Conservation (phyloP, 2,888 invertebrate genomes). For the Timema podura region DNA sequence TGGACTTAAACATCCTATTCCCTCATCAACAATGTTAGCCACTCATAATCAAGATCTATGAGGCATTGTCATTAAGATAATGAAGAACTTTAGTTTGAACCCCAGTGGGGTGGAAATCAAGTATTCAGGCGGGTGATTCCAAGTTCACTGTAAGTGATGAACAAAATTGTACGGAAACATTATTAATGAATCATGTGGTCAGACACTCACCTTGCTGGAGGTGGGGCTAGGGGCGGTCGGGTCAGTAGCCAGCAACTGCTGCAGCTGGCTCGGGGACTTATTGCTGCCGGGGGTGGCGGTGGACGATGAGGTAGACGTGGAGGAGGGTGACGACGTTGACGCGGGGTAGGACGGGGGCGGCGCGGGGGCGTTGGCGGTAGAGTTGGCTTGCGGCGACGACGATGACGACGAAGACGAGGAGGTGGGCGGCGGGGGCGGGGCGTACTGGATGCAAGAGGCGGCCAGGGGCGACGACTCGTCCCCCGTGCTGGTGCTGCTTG, state of each 20-base stretch:
- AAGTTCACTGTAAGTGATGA: no score
- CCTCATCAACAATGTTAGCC: no score
- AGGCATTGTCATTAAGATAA: no score
- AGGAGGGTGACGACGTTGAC: conserved; percentile 41
- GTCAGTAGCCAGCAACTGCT: conserved; percentile 55
- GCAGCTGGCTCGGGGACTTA: conserved; percentile 40
- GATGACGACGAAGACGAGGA: conserved; percentile 38
- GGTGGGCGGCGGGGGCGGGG: conserved; percentile 45
- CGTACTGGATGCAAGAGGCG: conserved; percentile 59
- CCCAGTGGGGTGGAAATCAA: no score
- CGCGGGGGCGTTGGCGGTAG: conserved; percentile 41
- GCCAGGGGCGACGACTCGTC: conserved; percentile 36
- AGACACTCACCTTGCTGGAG: conserved; percentile 28
- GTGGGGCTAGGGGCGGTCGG: conserved; percentile 33
- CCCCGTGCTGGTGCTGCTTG: conserved; percentile 38
- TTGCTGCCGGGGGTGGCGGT: conserved; percentile 15
- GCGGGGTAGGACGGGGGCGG: conserved; percentile 32
- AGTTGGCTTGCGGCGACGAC: conserved; percentile 24
- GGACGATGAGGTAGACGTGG: conserved; percentile 22
- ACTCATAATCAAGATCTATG: no score
- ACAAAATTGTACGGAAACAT: no score
- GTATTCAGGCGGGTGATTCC: no score
- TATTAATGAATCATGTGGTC: not conserved
- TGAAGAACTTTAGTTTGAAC: no score
- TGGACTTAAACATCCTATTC: no score